Conservation (phyloP, 2,888 invertebrate genomes). For the Melinaea menophilus region DNA sequence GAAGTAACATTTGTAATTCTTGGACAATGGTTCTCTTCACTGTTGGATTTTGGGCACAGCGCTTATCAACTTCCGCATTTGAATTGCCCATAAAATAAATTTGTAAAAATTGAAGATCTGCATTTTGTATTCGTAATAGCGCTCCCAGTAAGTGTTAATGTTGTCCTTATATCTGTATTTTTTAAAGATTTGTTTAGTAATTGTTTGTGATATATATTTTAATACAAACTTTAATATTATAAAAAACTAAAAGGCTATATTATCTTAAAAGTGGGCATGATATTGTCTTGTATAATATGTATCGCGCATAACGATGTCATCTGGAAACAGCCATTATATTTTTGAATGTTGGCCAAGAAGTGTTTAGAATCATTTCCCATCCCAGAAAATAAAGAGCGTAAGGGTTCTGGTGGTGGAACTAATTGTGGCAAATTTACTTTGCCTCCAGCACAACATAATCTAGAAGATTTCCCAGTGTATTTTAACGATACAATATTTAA, state of each 20-base stretch:
- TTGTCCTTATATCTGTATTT: background rate
- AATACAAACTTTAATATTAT: too few relatives aligned
- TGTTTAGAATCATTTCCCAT: conserved; percentile 36
- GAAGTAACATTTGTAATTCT: conserved; percentile 18
- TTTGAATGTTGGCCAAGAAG: conserved; percentile 38
- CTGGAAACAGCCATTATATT: conserved; percentile 42
- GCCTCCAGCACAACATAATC: conserved; percentile 35
- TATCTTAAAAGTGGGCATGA: conserved; percentile 36
- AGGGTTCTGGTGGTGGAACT: conserved; percentile 38
- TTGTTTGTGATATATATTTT: too few relatives aligned
- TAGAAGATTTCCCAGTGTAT: conserved; percentile 15
- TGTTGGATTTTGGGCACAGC: conserved; percentile 17
- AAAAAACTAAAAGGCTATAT: too few relatives aligned
- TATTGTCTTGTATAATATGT: conserved; percentile 31
- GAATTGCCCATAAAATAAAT: too few relatives aligned
- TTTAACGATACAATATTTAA: conserved; percentile 22
- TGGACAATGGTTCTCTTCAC: conserved; percentile 36
- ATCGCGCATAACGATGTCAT: conserved; percentile 35
- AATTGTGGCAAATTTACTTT: conserved; percentile 41
- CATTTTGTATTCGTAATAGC: conserved; percentile 1
- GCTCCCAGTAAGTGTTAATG: background rate
- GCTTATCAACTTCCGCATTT: too few relatives aligned
- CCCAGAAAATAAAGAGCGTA: conserved; percentile 37
- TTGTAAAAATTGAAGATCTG: background rate
- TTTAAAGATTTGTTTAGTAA: too few relatives aligned